Conservation (phyloP, 2,888 invertebrate genomes). For the Furcula furcula region DNA sequence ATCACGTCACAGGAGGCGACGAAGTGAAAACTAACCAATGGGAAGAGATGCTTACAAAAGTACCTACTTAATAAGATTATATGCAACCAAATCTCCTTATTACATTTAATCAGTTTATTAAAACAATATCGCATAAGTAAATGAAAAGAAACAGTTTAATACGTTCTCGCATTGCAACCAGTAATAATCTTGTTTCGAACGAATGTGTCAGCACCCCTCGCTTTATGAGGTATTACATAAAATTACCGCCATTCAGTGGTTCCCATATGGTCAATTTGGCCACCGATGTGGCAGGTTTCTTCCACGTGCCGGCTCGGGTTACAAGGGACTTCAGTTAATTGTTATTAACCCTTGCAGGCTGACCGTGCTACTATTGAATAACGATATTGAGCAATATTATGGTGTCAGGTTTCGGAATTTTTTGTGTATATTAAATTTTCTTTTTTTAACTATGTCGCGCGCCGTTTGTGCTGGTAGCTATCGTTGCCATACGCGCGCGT, state of each 20-base stretch:
- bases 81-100: no score
- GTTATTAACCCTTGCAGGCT: conserved; percentile 52
- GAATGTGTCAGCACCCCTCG: conserved; percentile 14
- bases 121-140: no score
- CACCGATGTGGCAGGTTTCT: conserved; percentile 47
- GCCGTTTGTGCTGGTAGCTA: no score
- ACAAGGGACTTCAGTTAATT: conserved; percentile 71
- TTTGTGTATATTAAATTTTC: no score
- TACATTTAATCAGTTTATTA: no score
- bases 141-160: no score
- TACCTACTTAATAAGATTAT: no score
- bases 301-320: conserved; percentile 59
- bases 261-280: conserved; percentile 61
- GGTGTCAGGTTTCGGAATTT: conserved; percentile 43
- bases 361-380: background rate
- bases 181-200: conserved; percentile 10
- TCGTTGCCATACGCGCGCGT: no score
- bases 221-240: conserved; percentile 32
- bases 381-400: conserved; percentile 40
- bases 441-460: no score
- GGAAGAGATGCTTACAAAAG: no score
- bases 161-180: background rate
- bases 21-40: no score
- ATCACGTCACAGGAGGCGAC: no score
- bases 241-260: conserved; percentile 31